Conservation (phyloP, 2,797 vertebrate species). For the Lutjanus argentimaculatus region DNA sequence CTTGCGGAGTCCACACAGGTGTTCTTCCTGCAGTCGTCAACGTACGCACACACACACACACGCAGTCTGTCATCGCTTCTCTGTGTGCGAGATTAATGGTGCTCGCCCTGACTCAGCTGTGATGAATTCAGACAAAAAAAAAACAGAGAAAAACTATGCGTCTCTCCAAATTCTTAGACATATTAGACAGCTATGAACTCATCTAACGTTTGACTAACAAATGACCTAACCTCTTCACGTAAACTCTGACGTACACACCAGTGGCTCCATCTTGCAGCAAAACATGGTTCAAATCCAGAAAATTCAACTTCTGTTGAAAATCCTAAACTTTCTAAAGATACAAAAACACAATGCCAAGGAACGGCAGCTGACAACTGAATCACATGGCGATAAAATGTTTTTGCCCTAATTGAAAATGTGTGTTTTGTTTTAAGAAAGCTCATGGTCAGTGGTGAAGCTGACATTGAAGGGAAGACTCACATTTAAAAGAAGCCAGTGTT, state of each 20-base stretch:
- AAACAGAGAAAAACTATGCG: constrained; percentile 7
- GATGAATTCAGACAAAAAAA: constrained; percentile 68
- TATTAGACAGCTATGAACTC: constrained; percentile 63
- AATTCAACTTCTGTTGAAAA: neutral
- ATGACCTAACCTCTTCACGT: constrained; percentile 41
- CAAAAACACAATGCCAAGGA: neutral
- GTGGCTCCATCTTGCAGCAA: neutral
- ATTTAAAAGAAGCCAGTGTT: no score
- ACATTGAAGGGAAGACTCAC: no score
- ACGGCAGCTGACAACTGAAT: neutral
- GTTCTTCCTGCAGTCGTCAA: constrained; percentile 75
- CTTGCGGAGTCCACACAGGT: constrained; percentile 77
- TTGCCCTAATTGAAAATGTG: neutral
- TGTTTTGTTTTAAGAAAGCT: no score
- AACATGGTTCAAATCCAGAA: neutral
- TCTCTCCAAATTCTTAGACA: constrained; percentile 67
- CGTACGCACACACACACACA: constrained; percentile 34
- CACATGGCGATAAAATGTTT: neutral
- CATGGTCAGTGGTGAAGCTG: no score
- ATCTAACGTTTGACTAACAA: constrained; percentile 56
- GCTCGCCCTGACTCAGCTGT: constrained; percentile 72
- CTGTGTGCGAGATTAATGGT: constrained; percentile 68
- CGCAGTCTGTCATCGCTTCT: constrained; percentile 63
- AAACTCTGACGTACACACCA: constrained; percentile 25
- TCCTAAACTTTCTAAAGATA: neutral